phyloP scores from a whole-genome alignment of 2,888 invertebrate genomes.

The Ceriagrion tenellum region DNA sequence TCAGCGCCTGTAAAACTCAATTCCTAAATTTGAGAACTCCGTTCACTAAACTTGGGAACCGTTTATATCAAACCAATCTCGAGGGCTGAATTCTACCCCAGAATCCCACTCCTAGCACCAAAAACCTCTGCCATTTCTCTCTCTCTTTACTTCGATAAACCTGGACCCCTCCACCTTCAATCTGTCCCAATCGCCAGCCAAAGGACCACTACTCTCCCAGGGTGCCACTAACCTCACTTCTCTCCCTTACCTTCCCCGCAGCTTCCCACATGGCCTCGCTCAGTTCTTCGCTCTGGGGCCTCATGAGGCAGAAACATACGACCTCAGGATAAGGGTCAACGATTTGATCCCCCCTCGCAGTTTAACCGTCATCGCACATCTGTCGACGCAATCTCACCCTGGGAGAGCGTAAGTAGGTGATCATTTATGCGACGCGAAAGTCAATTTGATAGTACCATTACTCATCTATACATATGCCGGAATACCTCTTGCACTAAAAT shows the following conservation, averaged over 20 bases:
- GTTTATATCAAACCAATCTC: background rate
- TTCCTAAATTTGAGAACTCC: background rate
- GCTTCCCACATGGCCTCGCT: background rate
- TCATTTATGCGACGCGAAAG: background rate
- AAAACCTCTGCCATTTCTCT: background rate
- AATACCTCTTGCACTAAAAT: too few species aligned
- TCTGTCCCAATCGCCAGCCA: background rate
- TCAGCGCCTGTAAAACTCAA: background rate
- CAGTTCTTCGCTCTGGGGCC: background rate
- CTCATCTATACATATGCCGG: too few species aligned
- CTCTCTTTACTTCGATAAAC: background rate
- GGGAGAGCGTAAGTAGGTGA: background rate
- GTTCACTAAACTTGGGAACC: background rate
- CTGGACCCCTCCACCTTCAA: background rate
- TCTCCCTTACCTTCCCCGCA: background rate
- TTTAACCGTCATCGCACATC: background rate
- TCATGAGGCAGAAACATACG: conserved; percentile 3
- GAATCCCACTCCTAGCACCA: background rate
- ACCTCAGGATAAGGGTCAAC: background rate
- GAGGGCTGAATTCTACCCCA: background rate
- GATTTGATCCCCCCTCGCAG: background rate
- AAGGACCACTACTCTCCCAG: background rate
- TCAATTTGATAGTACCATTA: background rate
- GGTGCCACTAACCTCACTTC: background rate
- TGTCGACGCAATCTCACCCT: background rate